phyloP scores from a whole-genome alignment of 1,140 invertebrate genomes.

The Hycleus cichorii region DNA sequence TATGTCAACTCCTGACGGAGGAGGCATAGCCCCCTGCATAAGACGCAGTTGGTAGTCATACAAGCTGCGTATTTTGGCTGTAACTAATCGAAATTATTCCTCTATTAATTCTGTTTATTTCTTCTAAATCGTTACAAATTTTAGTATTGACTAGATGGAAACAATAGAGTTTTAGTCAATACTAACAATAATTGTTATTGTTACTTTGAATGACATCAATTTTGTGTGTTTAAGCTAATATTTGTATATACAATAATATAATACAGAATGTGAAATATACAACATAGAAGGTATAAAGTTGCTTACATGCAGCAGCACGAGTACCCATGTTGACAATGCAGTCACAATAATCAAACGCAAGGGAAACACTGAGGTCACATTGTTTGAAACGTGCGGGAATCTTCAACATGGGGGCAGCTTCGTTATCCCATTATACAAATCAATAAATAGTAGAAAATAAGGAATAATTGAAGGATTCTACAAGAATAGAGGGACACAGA shows the following conservation, averaged over 20 bases:
- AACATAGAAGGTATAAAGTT: conserved; percentile 32
- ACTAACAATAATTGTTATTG: no score
- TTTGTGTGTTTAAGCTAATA: no score
- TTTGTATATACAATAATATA: no score
- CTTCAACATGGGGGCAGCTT: conserved; percentile 43
- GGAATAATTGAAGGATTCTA: conserved; percentile 38
- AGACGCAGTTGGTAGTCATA: conserved; percentile 93
- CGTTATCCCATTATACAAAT: conserved; percentile 39
- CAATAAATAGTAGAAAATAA: conserved; percentile 39
- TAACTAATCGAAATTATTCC: conserved; percentile 59
- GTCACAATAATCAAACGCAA: conserved; percentile 45
- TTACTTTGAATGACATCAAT: no score
- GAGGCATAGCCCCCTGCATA: conserved; percentile 81
- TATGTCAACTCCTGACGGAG: conserved; percentile 91
- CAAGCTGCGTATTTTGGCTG: conserved; percentile 92
- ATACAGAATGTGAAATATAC: conserved; percentile 1
- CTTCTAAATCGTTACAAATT: no score
- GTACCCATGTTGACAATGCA: conserved; percentile 60
- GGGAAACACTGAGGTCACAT: conserved; percentile 44
- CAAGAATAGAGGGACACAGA: conserved; percentile 35
- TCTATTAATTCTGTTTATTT: no score
- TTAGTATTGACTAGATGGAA: no score
- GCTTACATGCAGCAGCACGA: conserved; percentile 65
- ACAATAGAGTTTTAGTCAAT: no score
- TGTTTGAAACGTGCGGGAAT: conserved; percentile 44